Evolutionary conservation across 2,888 invertebrate genomes (phyloP).

Genomic region (Strigamia crassipes): DNA sequence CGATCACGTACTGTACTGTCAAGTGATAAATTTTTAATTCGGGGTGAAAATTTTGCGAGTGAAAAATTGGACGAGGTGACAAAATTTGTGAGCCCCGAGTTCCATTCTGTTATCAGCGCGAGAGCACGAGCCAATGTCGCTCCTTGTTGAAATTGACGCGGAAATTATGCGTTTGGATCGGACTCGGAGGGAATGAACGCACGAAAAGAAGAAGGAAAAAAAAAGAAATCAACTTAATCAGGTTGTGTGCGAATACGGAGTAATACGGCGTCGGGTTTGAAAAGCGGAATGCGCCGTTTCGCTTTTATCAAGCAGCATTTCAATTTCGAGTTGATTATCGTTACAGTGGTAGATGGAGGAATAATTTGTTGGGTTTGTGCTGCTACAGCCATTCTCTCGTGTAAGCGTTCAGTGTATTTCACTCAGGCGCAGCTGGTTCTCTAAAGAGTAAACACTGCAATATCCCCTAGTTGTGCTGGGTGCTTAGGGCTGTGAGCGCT

Average conservation of each 20-base stretch:
- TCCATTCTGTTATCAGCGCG: slow-evolving; percentile 19
- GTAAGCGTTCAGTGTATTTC: slow-evolving; percentile 13
- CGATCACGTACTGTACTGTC: not conserved
- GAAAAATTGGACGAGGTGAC: slow-evolving; percentile 22
- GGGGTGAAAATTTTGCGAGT: not conserved
- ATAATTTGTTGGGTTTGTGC: slow-evolving; percentile 15
- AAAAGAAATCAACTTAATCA: not conserved
- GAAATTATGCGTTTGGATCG: not conserved
- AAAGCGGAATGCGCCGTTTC: no score
- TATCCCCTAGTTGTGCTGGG: not conserved
- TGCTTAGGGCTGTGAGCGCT: not conserved
- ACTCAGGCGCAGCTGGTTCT: slow-evolving; percentile 30
- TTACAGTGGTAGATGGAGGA: not conserved
- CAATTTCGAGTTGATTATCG: slow-evolving; percentile 26
- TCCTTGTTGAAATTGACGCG: slow-evolving; percentile 11
- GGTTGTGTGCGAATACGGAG: not conserved
- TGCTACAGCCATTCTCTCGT: not conserved
- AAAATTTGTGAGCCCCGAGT: slow-evolving; percentile 35
- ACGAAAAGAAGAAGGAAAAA: no score
- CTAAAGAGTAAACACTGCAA: slow-evolving; percentile 35
- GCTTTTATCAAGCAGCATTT: not conserved
- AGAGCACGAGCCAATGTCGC: not conserved
- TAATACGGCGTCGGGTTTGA: not conserved
- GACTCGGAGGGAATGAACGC: not conserved
- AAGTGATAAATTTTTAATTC: not conserved